A percentile compares a stretch with the other conserved stretches of the same genome.
These are phyloP conservation scores for Meriones psammophilus DNA, from an alignment of 2,797 vertebrate species.

Conservation along the genomic window DNA sequence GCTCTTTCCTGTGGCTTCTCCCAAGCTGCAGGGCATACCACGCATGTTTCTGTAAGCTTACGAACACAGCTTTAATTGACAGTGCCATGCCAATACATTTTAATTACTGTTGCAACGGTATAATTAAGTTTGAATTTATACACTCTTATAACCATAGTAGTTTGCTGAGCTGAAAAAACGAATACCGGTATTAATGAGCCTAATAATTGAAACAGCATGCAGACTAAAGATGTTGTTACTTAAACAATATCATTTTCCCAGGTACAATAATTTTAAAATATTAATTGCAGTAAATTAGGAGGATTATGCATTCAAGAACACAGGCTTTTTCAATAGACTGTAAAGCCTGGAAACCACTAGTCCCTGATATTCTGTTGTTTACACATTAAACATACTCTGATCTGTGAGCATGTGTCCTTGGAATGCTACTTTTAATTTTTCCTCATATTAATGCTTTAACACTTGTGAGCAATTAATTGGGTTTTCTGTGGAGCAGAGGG, in stretches of 20 bases:
- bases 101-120: slow-evolving; percentile 86
- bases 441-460: not conserved
- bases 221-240: slow-evolving; percentile 81
- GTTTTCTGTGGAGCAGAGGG: slow-evolving; percentile 14
- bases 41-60: slow-evolving; percentile 24
- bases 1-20: slow-evolving; percentile 44
- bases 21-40: not conserved
- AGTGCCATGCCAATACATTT: slow-evolving; percentile 84
- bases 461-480: slow-evolving; percentile 13
- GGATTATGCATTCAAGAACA: not conserved
- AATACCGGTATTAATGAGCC: slow-evolving; percentile 85
- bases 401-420: not conserved
- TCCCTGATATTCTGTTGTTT: not conserved
- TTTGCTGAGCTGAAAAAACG: slow-evolving; percentile 84
- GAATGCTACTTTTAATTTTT: not conserved
- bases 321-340: not conserved
- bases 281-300: slow-evolving; percentile 51
- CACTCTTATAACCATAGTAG: slow-evolving; percentile 73
- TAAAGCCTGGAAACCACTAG: not conserved
- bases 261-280: slow-evolving; percentile 56
- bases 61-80: slow-evolving; percentile 84
- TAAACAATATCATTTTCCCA: slow-evolving; percentile 26
- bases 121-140: slow-evolving; percentile 87
- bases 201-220: slow-evolving; percentile 84
- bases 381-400: not conserved